These are phyloP conservation scores for Euborellia annulipes DNA, from an alignment of 1,140 invertebrate genomes.

Conservation along the genomic window DNA sequence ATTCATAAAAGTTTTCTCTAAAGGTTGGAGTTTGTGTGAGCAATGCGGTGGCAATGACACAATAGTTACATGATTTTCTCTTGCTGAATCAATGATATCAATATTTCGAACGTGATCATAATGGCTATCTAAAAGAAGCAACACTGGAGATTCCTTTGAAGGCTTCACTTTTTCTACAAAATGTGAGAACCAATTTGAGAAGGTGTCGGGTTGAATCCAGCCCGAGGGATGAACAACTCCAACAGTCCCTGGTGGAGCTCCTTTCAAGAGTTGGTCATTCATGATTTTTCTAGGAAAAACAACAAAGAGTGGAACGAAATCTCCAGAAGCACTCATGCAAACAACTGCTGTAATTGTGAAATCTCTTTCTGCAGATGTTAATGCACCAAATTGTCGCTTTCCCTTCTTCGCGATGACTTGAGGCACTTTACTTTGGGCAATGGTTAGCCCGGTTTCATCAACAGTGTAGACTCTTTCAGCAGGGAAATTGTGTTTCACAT, in stretches of 20 bases:
- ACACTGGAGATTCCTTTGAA: constrained; percentile 16
- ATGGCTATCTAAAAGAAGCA: constrained; percentile 27
- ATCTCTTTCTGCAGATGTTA: constrained; percentile 22
- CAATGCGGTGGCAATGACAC: constrained; percentile 24
- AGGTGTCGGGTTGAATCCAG: constrained; percentile 22
- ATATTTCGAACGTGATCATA: constrained; percentile 25
- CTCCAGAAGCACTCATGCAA: constrained; percentile 23
- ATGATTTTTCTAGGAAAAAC: constrained; percentile 20
- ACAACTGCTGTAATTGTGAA: constrained; percentile 17
- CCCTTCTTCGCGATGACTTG: constrained; percentile 24
- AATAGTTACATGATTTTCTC: constrained; percentile 22
- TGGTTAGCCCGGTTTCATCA: constrained; percentile 18
- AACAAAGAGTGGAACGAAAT: constrained; percentile 20
- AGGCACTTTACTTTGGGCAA: constrained; percentile 24
- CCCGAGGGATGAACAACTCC: constrained; percentile 18
- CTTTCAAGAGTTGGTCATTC: constrained; percentile 11
- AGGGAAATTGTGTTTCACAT: neutral
- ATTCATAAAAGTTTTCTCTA: constrained; percentile 26
- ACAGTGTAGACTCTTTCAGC: constrained; percentile 1
- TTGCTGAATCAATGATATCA: constrained; percentile 21
- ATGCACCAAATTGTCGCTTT: constrained; percentile 20
- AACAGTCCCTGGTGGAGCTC: constrained; percentile 15
- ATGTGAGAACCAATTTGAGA: constrained; percentile 23
- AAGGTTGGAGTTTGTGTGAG: constrained; percentile 25
- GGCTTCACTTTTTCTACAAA: constrained; percentile 18